These are phyloP conservation scores for Odontamblyopus rebecca DNA, from an alignment of 2,797 vertebrate species.

Conservation along the genomic window DNA sequence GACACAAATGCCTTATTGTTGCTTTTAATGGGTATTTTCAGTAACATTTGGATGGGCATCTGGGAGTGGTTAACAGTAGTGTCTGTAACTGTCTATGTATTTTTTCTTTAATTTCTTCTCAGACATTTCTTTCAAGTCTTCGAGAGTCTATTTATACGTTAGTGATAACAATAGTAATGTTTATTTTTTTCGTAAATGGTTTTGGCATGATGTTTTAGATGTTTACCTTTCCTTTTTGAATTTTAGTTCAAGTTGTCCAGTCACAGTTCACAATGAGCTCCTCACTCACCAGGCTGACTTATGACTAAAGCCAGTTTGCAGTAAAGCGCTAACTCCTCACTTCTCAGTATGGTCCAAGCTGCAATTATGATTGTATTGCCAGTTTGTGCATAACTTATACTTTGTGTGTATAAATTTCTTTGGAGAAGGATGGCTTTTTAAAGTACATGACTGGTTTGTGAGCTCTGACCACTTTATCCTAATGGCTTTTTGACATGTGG, in stretches of 20 bases:
- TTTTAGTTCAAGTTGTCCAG: no score
- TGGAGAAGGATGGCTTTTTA: neutral
- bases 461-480: conserved; percentile 31
- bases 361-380: no score
- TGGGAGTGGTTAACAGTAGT: neutral
- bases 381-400: no score
- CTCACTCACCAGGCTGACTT: no score
- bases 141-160: neutral
- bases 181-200: neutral
- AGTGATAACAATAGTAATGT: neutral
- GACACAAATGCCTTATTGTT: neutral
- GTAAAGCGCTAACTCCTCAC: no score
- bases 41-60: neutral
- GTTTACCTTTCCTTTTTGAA: no score
- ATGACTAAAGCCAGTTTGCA: no score
- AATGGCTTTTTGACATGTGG: conserved; percentile 46
- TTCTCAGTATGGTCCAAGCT: no score
- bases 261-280: no score
- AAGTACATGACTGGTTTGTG: neutral
- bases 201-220: no score
- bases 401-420: neutral
- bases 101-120: neutral
- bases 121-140: neutral
- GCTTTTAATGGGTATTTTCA: neutral
- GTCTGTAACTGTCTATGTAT: neutral